A percentile compares a stretch with the other conserved stretches of the same genome.
phyloP scores from a whole-genome alignment of 2,797 vertebrate genomes.

The Mormyrus proboscirostris region DNA sequence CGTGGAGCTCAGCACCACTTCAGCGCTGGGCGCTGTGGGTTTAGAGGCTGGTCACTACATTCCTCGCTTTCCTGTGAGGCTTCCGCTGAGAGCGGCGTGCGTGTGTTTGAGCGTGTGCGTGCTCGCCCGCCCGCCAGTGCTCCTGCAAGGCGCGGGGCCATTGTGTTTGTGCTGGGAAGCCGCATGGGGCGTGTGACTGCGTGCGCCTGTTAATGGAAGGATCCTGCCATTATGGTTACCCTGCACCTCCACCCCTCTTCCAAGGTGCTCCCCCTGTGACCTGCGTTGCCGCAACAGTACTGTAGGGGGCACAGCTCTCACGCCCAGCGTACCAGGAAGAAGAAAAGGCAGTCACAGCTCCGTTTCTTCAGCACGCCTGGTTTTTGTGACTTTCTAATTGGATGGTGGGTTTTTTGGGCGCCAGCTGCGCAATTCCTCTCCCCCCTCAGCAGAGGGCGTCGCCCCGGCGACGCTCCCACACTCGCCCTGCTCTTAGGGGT shows the following conservation, averaged over 20 bases:
- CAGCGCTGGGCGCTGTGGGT: constrained; percentile 46
- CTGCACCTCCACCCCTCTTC: not conserved
- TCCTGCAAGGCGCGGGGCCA: not conserved
- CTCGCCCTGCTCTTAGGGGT: not conserved
- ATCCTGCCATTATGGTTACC: constrained; percentile 9
- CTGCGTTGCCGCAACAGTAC: not conserved
- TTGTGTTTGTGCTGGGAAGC: constrained; percentile 22
- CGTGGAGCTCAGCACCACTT: constrained; percentile 45
- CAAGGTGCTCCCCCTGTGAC: not conserved
- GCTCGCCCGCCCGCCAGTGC: not conserved
- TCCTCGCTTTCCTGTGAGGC: constrained; percentile 54
- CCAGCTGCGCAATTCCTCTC: not conserved
- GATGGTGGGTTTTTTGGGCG: not conserved
- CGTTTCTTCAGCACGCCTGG: not conserved
- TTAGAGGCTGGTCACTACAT: constrained; percentile 64
- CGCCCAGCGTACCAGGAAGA: not conserved
- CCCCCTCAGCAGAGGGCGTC: not conserved
- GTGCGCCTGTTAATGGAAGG: constrained; percentile 35
- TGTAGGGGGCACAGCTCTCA: not conserved
- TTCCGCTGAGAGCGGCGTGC: constrained; percentile 39
- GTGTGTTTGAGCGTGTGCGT: constrained; percentile 13
- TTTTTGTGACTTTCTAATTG: not conserved
- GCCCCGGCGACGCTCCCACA: not conserved
- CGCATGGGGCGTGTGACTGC: constrained; percentile 5
- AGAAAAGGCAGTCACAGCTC: not conserved